These are phyloP conservation scores for Cyanocitta stelleri DNA, from an alignment of 2,113 vertebrate species.

Conservation along the genomic window DNA sequence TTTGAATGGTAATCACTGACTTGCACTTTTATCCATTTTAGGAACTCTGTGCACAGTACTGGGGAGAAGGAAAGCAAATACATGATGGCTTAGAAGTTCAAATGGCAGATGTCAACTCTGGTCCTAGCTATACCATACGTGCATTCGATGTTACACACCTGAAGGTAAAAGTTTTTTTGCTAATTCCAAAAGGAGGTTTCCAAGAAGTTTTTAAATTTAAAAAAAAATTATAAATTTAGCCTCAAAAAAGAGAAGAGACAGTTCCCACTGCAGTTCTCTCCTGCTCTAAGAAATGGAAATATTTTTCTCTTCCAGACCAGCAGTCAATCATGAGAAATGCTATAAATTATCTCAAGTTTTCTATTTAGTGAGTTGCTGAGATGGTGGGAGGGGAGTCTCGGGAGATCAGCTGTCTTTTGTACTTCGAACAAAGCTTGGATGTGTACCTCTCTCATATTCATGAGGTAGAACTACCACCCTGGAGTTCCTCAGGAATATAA, in stretches of 20 bases:
- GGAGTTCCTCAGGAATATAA: background rate
- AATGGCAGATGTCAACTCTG: constrained; percentile 62
- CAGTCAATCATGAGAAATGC: background rate
- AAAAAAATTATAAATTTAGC: background rate
- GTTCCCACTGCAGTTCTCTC: background rate
- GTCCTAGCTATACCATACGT: constrained; percentile 71
- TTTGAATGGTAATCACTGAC: background rate
- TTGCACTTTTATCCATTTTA: constrained; percentile 3
- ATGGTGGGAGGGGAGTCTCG: background rate
- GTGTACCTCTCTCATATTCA: background rate
- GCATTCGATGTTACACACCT: constrained; percentile 78
- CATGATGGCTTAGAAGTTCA: constrained; percentile 80
- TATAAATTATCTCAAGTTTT: background rate
- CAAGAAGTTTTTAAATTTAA: background rate
- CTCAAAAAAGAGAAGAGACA: background rate
- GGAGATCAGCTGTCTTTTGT: background rate
- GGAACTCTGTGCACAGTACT: constrained; percentile 82
- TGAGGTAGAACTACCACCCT: background rate
- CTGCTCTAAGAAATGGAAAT: background rate
- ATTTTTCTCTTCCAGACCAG: background rate
- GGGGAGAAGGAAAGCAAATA: constrained; percentile 76
- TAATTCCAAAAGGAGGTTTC: background rate
- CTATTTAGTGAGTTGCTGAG: background rate
- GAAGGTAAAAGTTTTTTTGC: constrained; percentile 75
- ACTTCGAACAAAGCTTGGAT: background rate